Conservation (phyloP, 2,113 vertebrate genomes). For the Phaetusa simplex region DNA sequence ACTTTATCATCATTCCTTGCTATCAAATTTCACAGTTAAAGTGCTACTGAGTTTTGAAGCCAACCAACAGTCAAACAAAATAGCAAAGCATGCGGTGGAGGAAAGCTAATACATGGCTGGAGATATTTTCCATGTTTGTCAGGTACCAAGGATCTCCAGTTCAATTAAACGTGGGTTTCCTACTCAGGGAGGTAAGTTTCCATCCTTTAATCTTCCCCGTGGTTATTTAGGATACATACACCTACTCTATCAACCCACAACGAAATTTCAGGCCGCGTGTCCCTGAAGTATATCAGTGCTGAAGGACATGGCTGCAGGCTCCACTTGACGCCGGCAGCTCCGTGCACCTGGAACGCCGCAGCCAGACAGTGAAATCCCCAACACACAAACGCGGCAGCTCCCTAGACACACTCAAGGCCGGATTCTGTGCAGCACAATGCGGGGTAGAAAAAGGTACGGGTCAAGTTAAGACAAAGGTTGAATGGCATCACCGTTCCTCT, state of each 20-base stretch:
- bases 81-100: not conserved
- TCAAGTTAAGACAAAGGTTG: not conserved
- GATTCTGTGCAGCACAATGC: accelerated
- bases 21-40: not conserved
- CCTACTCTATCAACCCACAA: not conserved
- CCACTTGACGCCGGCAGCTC: not conserved
- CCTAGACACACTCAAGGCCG: no score
- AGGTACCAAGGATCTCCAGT: not conserved
- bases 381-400: not conserved
- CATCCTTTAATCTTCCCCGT: not conserved
- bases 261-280: not conserved
- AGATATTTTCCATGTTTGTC: not conserved
- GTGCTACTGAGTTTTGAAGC: not conserved
- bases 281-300: not conserved
- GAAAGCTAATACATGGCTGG: not conserved
- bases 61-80: not conserved
- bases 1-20: not conserved
- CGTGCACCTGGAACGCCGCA: accelerated
- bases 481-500: not conserved
- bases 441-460: accelerated
- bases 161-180: not conserved
- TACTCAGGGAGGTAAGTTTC: not conserved
- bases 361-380: not conserved
- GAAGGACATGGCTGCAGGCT: not conserved
- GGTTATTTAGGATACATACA: not conserved